Evolutionary conservation across 2,888 invertebrate genomes (phyloP), one percentile per base, ranked within the genome.

Genomic region (Limnephilus marmoratus): DNA sequence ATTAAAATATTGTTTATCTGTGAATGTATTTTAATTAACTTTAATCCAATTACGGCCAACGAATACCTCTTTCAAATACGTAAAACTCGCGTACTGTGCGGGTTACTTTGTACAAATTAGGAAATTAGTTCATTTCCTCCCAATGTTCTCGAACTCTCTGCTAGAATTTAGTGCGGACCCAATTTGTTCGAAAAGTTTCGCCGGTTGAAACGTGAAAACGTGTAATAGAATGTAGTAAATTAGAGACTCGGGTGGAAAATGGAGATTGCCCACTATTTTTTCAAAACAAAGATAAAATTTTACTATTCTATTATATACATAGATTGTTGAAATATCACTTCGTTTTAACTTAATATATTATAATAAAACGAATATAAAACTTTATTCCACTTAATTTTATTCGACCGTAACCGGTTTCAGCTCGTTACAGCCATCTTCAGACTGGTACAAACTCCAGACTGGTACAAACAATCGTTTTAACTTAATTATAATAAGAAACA

Each of bases 111-210:
- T 68, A 68, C 68, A 68, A 68, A 68, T 68, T 68, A 68, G 68
- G 18, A 68, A 68, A 68, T 68, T 68, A 68, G 68, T 68, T 68
- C 7, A 68, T 68, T 68, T n/a, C 68, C 68, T 68, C 68, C 68
- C 68, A 68, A 68, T 68, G 24, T 68, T 68, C 68, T 68, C 68
- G 68, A 68, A 68, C n/a, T 68, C 9, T 68, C 68, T 68, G 24
- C 68, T n/a, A 53, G 68, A 68, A 68, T 68, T 68, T 68, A 68
- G 68, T 68, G 68, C 68, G 68, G 68, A 68, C 68, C 68, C 68
- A 68, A 68, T 68, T 68, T 68, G 68, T 68, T 24, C 68, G 68
- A 68, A 68, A 68, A 68, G 68, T 68, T 68, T 68, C 68, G 9
- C 9, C 9, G 24, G 68, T 68, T 68, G 68, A n/a, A 68, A n/a